These are phyloP conservation scores for Silurus lanzhouensis DNA, from an alignment of 2,797 vertebrate genomes.

Conservation along the genomic window DNA sequence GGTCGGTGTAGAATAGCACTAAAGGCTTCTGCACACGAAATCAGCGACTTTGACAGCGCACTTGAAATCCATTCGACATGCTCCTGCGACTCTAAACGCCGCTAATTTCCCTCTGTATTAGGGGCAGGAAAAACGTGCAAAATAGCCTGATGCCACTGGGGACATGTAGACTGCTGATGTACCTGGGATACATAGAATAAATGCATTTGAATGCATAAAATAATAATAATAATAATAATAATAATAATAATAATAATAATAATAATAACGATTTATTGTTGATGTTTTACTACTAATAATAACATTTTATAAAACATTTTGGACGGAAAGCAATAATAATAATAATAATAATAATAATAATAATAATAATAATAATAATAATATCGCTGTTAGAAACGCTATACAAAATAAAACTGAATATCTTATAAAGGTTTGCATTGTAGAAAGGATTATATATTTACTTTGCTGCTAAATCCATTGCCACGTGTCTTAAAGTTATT, in stretches of 20 bases:
- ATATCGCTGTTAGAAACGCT: neutral
- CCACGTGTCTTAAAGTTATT: neutral
- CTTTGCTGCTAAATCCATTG: neutral
- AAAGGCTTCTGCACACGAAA: conserved; percentile 82
- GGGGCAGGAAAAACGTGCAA: conserved; percentile 1
- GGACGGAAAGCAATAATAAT: too few species aligned
- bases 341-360: neutral
- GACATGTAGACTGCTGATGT: neutral
- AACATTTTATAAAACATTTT: too few species aligned
- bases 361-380: neutral
- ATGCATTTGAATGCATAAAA: neutral
- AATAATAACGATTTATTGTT: too few species aligned
- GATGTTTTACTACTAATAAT: too few species aligned
- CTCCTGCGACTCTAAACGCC: conserved; percentile 61
- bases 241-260: too few species aligned
- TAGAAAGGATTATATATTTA: neutral
- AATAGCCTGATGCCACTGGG: conserved; percentile 15
- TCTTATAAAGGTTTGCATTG: too few species aligned
- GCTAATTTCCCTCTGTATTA: conserved; percentile 26
- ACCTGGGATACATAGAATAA: neutral
- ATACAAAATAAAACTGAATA: too few species aligned
- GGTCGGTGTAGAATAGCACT: conserved; percentile 77
- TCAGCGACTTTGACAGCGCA: conserved; percentile 81
- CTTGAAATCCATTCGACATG: conserved; percentile 80
- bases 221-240: too few species aligned